Base-by-base conservation (phyloP, 2,113 vertebrate genomes). In the Eptesicus fuscus region DNA sequence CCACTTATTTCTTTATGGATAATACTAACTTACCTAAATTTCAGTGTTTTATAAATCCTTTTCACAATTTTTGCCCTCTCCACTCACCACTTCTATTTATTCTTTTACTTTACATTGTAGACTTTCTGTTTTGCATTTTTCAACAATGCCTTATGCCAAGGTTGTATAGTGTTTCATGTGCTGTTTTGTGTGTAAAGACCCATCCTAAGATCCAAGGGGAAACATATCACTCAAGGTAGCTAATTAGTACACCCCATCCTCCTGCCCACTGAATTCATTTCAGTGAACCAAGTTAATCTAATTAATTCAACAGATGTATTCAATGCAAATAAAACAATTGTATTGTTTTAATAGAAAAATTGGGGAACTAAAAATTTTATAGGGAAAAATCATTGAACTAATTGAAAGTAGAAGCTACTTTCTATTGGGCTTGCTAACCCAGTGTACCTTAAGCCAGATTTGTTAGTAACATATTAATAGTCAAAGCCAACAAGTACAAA, bases 401-500 rank as follows among this genome's bases (percentile, higher is more conserved):
- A 83, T 51, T 56, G 47, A 35, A 88, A 88, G 25, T 47, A 47
- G 10, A 71, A 47, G 7, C 1, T 83, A 67, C 28, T 69, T 73
- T 77, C 47, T 69, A 40, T 12, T 44, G 2, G 2, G 82, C 9
- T 82, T 80, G 23, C 86, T 82, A 44, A 85, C 4, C 32, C 61
- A 69, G 23, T 30, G 5, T 40, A 22, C 18, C 18, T 49, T 4
- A 77, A 91, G 51, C 22, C 82, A 35, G 10, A 65, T 49, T 44
- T 59, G 12, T n/a, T 88, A 67, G 28, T 23, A 53, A 11, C 17
- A n/a, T 56, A 22, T 51, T 37, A 70, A 30, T 7, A n/a, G 40
- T 42, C 2, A 40, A 63, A 93, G 53, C 49, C n/a, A 86, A 32
- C 18, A 91, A 47, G 67, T 85, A 56, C 17, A 78, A 83, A 83